Conservation (phyloP, 2,888 invertebrate genomes). For the Parnassius smintheus region DNA sequence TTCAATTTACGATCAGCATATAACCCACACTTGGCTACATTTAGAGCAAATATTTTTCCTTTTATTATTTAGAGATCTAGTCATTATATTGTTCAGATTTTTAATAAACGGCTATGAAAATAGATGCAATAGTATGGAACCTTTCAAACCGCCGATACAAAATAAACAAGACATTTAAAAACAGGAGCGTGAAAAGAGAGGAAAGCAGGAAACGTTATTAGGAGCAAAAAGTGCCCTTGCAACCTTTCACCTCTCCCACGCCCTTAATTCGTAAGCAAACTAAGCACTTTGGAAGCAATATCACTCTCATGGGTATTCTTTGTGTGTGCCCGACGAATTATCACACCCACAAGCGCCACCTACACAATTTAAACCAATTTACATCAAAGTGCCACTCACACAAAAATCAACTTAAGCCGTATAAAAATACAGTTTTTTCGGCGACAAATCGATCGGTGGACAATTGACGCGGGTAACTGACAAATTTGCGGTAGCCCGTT, state of each 20-base stretch:
- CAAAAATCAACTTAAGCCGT: conserved; percentile 52
- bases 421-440: conserved; percentile 46
- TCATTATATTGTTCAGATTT: conserved; percentile 14
- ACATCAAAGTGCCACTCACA: conserved; percentile 45
- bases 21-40: conserved; percentile 33
- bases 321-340: conserved; percentile 75
- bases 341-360: conserved; percentile 74
- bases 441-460: conserved; percentile 43
- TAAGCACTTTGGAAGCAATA: conserved; percentile 65
- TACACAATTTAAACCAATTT: conserved; percentile 56
- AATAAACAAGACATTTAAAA: conserved; percentile 19
- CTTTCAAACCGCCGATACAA: conserved; percentile 20
- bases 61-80: conserved; percentile 9
- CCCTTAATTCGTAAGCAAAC: conserved; percentile 67
- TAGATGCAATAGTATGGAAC: neutral
- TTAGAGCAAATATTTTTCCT: conserved; percentile 26
- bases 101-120: conserved; percentile 14
- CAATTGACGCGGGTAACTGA: conserved; percentile 61
- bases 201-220: conserved; percentile 21
- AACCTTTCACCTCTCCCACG: conserved; percentile 78
- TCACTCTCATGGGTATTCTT: conserved; percentile 73
- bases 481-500: conserved; percentile 58
- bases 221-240: conserved; percentile 31
- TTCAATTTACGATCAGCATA: conserved; percentile 24
- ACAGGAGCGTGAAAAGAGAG: conserved; percentile 16